Conservation (phyloP, 2,113 vertebrate genomes). For the Protobothrops mucrosquamatus region DNA sequence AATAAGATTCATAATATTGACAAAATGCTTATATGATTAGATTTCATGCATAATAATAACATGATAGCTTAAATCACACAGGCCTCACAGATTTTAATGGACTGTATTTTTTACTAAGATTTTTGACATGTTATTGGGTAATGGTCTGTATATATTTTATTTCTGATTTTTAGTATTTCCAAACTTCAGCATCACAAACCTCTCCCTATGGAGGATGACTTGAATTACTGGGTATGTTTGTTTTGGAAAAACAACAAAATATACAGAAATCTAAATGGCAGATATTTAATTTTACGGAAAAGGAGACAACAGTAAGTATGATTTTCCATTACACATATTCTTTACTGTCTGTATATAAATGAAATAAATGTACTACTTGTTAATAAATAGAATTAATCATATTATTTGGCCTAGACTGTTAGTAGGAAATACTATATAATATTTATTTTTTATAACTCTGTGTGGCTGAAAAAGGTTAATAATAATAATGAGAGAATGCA, state of each 20-base stretch:
- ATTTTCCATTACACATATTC: slow-evolving; percentile 17
- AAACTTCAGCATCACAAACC: not conserved
- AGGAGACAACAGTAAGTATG: slow-evolving; percentile 7
- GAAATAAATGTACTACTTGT: not conserved
- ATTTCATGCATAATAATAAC: not conserved
- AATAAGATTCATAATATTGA: slow-evolving; percentile 22
- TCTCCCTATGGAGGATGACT: not conserved
- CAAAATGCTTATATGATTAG: not conserved
- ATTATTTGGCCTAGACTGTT: slow-evolving; percentile 25
- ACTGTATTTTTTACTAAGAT: not conserved
- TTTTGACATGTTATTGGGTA: not conserved
- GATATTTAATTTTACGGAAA: slow-evolving; percentile 24
- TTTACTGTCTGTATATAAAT: slow-evolving; percentile 15
- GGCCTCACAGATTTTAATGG: not conserved
- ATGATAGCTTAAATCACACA: not conserved
- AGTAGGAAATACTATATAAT: slow-evolving; percentile 37
- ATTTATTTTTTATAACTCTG: slow-evolving; percentile 49
- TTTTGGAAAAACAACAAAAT: not conserved
- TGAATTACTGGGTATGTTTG: not conserved
- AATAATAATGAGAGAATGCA: slow-evolving; percentile 54
- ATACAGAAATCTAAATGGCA: not conserved
- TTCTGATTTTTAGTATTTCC: not conserved
- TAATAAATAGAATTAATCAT: slow-evolving; percentile 27
- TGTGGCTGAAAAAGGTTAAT: slow-evolving; percentile 50
- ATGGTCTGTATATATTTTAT: not conserved